Evolutionary conservation across 2,113 vertebrate species (phyloP), one percentile per base, ranked within the genome.

Genomic region (Protobothrops mucrosquamatus): DNA sequence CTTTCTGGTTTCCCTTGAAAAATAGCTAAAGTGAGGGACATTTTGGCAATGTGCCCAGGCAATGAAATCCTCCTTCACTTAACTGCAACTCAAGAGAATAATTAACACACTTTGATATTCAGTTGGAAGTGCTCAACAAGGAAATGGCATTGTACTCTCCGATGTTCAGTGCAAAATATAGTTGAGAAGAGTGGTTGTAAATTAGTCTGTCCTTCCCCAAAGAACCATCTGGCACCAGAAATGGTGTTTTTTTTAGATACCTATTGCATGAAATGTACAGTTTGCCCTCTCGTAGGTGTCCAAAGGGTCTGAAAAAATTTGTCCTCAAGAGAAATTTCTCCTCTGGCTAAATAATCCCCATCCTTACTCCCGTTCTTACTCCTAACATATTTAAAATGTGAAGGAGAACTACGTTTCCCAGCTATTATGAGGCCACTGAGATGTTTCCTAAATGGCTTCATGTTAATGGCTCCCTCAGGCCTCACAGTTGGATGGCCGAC

Each of bases 351-450:
- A 0, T 89, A 54, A 86, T 54, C 46, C 0, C 3, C 8, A 9
- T 89, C 85, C 89, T 91, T 1, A 90, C 94, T 97, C 95, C 98
- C 98, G 97, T 98, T 97, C 97, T 97, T 98, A 97, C 97, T 97
- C 96, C 97, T 97, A 94, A 89, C 87, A 92, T 96, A 88, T 92
- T 6, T 46, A 90, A 85, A 96, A 92, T 56, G 46, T 46, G 6
- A 91, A 87, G 94, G 85, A 94, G 69, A 15, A 55, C 74, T 85
- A 52, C 1, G 74, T 23, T 46, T 23, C 92, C 43, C 46, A 51
- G 15, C 92, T 39, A 94, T 92, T 91, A 1, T 18, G n/a, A 57
- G 92, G 94, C 94, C 96, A 46, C 93, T 95, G 89, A 61, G 96
- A 92, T 89, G 61, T 93, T 97, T 97, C 95, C 96, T 97, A 96